phyloP scores from a whole-genome alignment of 35 echinoderm and acorn worm species.

The Apostichopus californicus region DNA sequence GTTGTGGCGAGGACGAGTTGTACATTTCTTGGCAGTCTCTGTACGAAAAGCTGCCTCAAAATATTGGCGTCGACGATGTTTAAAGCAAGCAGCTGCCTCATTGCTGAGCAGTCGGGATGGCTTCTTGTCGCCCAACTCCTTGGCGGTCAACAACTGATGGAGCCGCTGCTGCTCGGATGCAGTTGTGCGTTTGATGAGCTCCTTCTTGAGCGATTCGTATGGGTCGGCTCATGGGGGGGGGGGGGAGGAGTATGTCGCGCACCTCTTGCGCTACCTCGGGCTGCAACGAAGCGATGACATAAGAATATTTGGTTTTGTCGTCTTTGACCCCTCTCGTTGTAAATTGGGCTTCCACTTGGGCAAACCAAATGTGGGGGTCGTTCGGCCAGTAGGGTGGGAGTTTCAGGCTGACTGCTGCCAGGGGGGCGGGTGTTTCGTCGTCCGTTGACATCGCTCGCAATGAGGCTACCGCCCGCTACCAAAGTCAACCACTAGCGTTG shows the following conservation, averaged over 20 bases:
- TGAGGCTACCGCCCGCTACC: no score
- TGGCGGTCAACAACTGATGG: slow-evolving; percentile 45
- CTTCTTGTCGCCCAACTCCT: slow-evolving; percentile 52
- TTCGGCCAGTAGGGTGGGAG: no score
- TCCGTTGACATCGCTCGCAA: no score
- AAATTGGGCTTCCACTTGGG: background rate
- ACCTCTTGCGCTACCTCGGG: background rate
- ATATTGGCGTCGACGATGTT: slow-evolving; percentile 25
- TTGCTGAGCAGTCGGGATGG: slow-evolving; percentile 30
- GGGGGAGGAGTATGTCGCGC: background rate
- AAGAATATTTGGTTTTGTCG: background rate
- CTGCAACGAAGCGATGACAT: background rate
- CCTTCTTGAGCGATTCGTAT: background rate
- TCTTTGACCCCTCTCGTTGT: background rate
- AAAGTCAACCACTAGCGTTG: no score
- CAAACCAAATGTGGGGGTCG: no score
- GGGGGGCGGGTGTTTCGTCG: background rate
- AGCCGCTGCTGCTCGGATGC: slow-evolving; percentile 47
- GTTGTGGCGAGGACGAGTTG: slow-evolving; percentile 42
- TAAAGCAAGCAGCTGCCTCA: slow-evolving; percentile 46
- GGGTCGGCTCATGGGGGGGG: background rate
- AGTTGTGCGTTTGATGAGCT: slow-evolving; percentile 40
- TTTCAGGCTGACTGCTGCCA: no score
- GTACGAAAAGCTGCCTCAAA: slow-evolving; percentile 54
- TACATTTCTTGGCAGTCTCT: slow-evolving; percentile 53